phyloP scores from a whole-genome alignment of 2,113 vertebrate genomes.

The Paedocypris sp. region DNA sequence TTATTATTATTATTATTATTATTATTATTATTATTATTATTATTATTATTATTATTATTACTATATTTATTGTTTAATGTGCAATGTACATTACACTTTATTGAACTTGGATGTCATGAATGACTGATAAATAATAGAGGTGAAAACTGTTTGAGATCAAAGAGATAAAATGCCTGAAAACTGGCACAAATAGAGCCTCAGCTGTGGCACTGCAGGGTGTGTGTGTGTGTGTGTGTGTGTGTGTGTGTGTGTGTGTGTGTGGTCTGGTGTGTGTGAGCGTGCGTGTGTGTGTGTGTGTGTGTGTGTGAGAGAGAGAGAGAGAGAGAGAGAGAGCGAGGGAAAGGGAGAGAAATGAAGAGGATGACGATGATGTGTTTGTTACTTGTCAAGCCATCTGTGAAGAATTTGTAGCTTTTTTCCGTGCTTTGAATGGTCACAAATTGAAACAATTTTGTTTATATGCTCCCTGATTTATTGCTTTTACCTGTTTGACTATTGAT shows the following conservation, averaged over 20 bases:
- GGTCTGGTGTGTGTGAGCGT: constrained; percentile 13
- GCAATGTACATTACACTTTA: no score
- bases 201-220: constrained; percentile 32
- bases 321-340: no score
- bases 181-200: constrained; percentile 37
- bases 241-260: constrained; percentile 4
- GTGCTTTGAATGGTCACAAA: not conserved
- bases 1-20: no score
- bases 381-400: constrained; percentile 36
- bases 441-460: no score
- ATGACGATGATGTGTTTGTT: constrained; percentile 26
- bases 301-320: no score
- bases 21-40: no score
- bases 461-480: no score
- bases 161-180: constrained; percentile 32
- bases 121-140: not conserved
- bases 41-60: no score
- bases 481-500: no score
- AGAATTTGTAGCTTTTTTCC: constrained; percentile 23
- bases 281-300: constrained; percentile 1
- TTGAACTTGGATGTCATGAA: no score
- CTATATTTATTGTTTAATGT: no score
- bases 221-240: constrained; percentile 8
- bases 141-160: not conserved
- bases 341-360: no score